A percentile compares a stretch with the other conserved stretches of the same genome.
These are phyloP conservation scores for Actinostola sp. DNA, from an alignment of 92 coral and sea anemone species.

Conservation along the genomic window DNA sequence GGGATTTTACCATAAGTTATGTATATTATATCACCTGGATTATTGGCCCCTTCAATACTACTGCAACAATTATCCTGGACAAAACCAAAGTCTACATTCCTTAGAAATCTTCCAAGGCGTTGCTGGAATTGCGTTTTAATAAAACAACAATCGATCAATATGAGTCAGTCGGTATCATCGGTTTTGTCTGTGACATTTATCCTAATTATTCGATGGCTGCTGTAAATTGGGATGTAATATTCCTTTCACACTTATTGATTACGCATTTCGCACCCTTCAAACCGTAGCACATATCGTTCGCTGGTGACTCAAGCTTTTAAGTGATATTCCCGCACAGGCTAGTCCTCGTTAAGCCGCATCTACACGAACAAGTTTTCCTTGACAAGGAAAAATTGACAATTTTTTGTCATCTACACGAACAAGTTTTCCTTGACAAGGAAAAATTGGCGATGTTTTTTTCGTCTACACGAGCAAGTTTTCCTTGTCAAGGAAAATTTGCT, in stretches of 20 bases:
- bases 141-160: background rate
- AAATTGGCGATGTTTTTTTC: too few species aligned
- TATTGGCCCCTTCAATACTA: too few species aligned
- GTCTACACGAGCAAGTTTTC: too few species aligned
- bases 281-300: background rate
- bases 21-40: too few species aligned
- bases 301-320: slow-evolving; percentile 1
- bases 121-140: background rate
- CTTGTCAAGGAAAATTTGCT: too few species aligned
- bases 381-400: too few species aligned
- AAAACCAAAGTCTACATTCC: background rate
- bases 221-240: slow-evolving; percentile 1
- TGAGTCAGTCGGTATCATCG: background rate
- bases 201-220: too few species aligned
- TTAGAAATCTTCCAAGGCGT: background rate
- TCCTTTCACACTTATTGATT: background rate
- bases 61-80: background rate
- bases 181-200: background rate
- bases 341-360: too few species aligned
- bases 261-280: slow-evolving; percentile 1
- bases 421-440: too few species aligned
- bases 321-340: too few species aligned
- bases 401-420: too few species aligned
- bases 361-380: too few species aligned
- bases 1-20: background rate